Evolutionary conservation across 2,888 invertebrate genomes (phyloP).

Genomic region (Buathra laborator): DNA sequence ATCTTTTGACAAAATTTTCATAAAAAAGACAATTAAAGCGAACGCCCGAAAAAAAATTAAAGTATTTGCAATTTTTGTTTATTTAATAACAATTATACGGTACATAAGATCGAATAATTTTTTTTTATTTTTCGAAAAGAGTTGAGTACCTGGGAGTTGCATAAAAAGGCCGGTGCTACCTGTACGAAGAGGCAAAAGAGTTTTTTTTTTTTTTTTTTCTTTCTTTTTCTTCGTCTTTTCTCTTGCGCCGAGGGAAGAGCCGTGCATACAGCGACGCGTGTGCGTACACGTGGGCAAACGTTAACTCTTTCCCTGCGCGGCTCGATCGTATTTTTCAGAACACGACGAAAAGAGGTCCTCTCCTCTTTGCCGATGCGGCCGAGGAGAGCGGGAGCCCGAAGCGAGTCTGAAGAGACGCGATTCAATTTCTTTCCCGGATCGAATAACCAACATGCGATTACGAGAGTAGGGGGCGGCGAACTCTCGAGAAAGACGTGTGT

Average conservation of each 20-base stretch:
- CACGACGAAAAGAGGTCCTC: conserved; percentile 20
- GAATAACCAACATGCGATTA: conserved; percentile 65
- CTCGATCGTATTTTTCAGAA: conserved; percentile 32
- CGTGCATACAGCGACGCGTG: conserved; percentile 35
- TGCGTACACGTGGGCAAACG: conserved; percentile 62
- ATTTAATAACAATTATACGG: too few relatives aligned
- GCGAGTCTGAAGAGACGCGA: conserved; percentile 52
- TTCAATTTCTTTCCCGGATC: conserved; percentile 66
- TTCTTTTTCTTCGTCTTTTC: conserved; percentile 2
- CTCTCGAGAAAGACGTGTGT: conserved; percentile 44
- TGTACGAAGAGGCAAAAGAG: conserved; percentile 19
- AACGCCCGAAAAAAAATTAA: too few relatives aligned
- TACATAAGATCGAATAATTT: too few relatives aligned
- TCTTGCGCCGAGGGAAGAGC: conserved; percentile 14
- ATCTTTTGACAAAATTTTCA: background rate
- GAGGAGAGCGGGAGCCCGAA: conserved; percentile 11
- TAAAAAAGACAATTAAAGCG: too few relatives aligned
- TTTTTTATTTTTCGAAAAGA: background rate
- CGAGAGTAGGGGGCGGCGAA: conserved; percentile 5
- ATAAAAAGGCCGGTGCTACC: conserved; percentile 25
- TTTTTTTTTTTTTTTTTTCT: background rate
- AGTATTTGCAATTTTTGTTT: too few relatives aligned
- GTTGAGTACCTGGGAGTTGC: conserved; percentile 25
- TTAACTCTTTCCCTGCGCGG: conserved; percentile 39
- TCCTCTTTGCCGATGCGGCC: conserved; percentile 3